phyloP scores from a whole-genome alignment of 2,888 invertebrate species.

The Steinernema carpocapsae region DNA sequence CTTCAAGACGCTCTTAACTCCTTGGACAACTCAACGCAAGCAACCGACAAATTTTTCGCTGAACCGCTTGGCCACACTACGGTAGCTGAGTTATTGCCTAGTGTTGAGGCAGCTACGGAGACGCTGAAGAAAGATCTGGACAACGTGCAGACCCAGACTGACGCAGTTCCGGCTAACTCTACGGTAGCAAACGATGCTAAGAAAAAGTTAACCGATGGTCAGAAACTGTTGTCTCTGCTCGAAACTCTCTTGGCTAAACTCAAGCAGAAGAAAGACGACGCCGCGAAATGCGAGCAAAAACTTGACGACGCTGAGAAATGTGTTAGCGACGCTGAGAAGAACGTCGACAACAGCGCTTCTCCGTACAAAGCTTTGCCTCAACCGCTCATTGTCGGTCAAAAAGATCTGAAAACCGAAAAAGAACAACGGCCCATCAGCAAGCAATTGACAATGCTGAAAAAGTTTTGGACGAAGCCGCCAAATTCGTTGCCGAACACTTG shows the following conservation, averaged over 20 bases:
- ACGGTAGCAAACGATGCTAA: background rate
- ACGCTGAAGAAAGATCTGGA: constrained; percentile 6
- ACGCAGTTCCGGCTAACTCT: background rate
- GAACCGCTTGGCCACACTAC: background rate
- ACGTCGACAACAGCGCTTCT: background rate
- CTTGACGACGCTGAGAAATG: constrained; percentile 32
- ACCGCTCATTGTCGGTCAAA: background rate
- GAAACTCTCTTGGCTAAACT: background rate
- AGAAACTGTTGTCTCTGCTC: background rate
- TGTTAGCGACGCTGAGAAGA: background rate
- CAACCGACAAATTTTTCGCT: background rate
- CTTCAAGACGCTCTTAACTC: background rate
- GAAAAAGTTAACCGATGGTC: background rate
- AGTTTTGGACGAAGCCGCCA: background rate
- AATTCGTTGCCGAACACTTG: background rate
- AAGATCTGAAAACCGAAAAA: background rate
- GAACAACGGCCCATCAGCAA: background rate
- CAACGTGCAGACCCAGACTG: background rate
- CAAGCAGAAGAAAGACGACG: constrained; percentile 16
- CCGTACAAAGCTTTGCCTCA: background rate
- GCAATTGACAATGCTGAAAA: background rate
- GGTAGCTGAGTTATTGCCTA: background rate
- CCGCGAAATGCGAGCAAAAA: constrained; percentile 9
- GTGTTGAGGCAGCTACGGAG: background rate
- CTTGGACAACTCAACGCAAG: background rate